Conservation (phyloP, 2,888 invertebrate species). For the Mimas tiliae region DNA sequence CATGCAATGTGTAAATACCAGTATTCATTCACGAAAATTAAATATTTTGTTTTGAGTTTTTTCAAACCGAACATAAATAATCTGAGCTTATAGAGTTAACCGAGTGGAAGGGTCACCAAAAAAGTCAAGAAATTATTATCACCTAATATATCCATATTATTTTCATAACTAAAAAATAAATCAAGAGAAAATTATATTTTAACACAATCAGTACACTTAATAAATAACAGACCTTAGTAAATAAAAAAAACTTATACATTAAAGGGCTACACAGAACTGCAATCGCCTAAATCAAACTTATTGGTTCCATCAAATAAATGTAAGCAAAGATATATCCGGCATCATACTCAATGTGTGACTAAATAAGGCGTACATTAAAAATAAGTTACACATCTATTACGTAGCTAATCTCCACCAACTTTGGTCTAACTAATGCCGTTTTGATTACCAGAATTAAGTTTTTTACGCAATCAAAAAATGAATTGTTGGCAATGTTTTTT, state of each 20-base stretch:
- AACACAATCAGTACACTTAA: not conserved
- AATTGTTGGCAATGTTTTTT: slow-evolving; percentile 48
- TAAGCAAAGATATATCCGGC: slow-evolving; percentile 29
- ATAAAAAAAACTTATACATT: not conserved
- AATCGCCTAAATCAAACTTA: slow-evolving; percentile 34
- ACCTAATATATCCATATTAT: too few species aligned
- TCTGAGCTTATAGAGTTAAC: too few species aligned
- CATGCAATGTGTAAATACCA: slow-evolving; percentile 20
- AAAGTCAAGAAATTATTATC: too few species aligned
- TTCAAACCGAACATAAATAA: not conserved
- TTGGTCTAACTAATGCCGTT: slow-evolving; percentile 69
- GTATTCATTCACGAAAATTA: slow-evolving; percentile 13
- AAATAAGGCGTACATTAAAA: slow-evolving; percentile 57
- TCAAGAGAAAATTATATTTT: not conserved
- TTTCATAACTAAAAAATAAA: too few species aligned
- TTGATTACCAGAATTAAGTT: slow-evolving; percentile 76
- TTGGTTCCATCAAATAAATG: slow-evolving; percentile 38
- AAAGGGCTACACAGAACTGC: not conserved
- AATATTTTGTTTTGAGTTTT: not conserved
- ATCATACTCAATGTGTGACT: slow-evolving; percentile 47
- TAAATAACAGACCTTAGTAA: not conserved
- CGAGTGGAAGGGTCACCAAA: too few species aligned
- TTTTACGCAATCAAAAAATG: slow-evolving; percentile 55
- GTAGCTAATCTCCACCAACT: slow-evolving; percentile 54
- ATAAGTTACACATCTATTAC: slow-evolving; percentile 46